phyloP scores from a whole-genome alignment of 2,888 invertebrate species.

The Fabriciana adippe region DNA sequence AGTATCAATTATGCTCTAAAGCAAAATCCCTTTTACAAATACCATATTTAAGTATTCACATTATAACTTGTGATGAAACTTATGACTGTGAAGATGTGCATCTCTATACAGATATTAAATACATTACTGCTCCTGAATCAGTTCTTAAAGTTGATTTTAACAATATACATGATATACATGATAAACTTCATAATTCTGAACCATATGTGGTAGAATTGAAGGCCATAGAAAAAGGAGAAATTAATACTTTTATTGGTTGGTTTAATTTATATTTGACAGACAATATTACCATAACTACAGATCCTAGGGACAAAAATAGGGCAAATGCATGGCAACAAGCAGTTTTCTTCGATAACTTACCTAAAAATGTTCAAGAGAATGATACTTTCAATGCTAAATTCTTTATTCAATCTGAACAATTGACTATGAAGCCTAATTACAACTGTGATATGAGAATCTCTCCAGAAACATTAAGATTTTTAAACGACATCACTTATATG shows the following conservation, averaged over 20 bases:
- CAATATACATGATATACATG: conserved; percentile 72
- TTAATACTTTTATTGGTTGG: conserved; percentile 87
- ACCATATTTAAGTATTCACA: conserved; percentile 50
- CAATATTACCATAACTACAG: conserved; percentile 82
- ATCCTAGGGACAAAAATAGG: conserved; percentile 74
- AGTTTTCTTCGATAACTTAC: conserved; percentile 83
- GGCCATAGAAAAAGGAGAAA: conserved; percentile 70
- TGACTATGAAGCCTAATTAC: conserved; percentile 54
- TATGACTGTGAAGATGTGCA: conserved; percentile 88
- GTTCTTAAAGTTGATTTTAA: conserved; percentile 85
- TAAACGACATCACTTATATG: conserved; percentile 77
- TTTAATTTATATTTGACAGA: conserved; percentile 87
- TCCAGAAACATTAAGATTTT: conserved; percentile 62
- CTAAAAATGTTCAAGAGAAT: conserved; percentile 55
- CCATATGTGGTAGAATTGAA: conserved; percentile 65
- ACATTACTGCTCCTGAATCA: conserved; percentile 81
- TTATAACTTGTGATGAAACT: conserved; percentile 72
- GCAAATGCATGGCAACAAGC: conserved; percentile 90
- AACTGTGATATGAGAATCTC: conserved; percentile 52
- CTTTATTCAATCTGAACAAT: conserved; percentile 60
- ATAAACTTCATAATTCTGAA: conserved; percentile 56
- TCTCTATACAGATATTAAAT: conserved; percentile 76
- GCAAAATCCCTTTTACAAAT: conserved; percentile 59
- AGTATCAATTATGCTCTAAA: conserved; percentile 64
- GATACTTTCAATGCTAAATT: conserved; percentile 59